Base-by-base conservation (phyloP, 2,888 invertebrate species). In the Acanthosepion pharaonis region DNA sequence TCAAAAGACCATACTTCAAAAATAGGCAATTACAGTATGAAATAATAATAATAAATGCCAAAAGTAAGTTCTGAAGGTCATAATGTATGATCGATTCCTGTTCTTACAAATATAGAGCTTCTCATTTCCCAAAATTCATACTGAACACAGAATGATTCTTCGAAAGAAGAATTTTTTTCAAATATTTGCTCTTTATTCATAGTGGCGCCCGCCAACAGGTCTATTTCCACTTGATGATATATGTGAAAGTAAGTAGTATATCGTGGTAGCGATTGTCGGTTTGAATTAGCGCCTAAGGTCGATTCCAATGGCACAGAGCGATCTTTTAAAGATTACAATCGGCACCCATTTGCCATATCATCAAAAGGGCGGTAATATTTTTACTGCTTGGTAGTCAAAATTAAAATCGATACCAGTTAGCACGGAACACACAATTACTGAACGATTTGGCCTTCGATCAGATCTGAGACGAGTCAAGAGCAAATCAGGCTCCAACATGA, bases 331-430 rank as follows among this genome's bases (percentile, higher is more conserved):
- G 78, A 78, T 78, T 78, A 78, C 15, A 78, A 78, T 78, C 78
- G 78, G n/a, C n/a, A 78, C 78, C n/a, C 78, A 78, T 78, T 78
- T 78, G 78, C 78, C 78, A 78, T 78, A 78, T 78, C 78, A 78
- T 78, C 33, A 78, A 78, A 78, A 78, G 78, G 78, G 78, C 78
- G 78, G 78, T 5, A n/a, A 78, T n/a, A 78, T n/a, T 78, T 78
- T 78, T n/a, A n/a, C 78, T 78, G 78, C n/a, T 78, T 18, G n/a
- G 15, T n/a, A 78, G n/a, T 78, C n/a, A 9, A 78, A 78, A 78
- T 15, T 33, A 78, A 78, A 78, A 78, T 78, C 78, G n/a, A 78
- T 78, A 78, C n/a, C 78, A 78, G 78, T 78, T 78, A 78, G n/a
- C 78, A 78, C 78, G 9, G 78, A 78, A 78, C 78, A 78, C 11